Conservation (phyloP, 2,113 vertebrate species). For the Castor canadensis region DNA sequence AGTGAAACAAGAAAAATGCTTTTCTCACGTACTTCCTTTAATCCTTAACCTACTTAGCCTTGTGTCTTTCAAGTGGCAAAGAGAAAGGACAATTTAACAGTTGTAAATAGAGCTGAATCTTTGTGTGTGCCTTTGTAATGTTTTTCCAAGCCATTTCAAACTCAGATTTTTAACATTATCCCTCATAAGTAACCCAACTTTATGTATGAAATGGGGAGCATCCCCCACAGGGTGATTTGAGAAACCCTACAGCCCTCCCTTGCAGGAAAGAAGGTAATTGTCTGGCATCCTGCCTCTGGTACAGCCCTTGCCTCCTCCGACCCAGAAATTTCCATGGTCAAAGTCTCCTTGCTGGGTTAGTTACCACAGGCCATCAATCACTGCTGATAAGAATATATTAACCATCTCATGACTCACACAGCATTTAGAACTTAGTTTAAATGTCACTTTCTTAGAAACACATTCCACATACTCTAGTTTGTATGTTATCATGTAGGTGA, state of each 20-base stretch:
- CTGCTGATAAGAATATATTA: neutral
- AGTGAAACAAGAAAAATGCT: constrained; percentile 67
- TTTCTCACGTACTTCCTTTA: constrained; percentile 57
- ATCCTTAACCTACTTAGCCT: constrained; percentile 63
- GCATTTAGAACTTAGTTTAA: constrained; percentile 24
- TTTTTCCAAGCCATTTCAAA: constrained; percentile 26
- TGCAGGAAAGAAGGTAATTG: neutral
- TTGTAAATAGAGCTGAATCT: neutral
- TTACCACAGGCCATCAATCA: neutral
- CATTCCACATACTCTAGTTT: neutral
- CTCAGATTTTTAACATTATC: neutral
- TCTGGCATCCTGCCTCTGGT: neutral
- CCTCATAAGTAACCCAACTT: neutral
- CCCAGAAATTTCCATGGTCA: neutral
- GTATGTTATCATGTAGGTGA: neutral
- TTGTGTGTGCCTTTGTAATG: neutral
- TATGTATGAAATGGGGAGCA: neutral
- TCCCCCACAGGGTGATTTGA: neutral
- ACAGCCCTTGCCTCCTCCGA: neutral
- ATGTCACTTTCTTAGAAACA: constrained; percentile 17
- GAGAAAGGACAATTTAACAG: neutral
- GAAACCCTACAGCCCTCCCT: neutral
- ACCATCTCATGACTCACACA: neutral
- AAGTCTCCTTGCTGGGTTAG: neutral
- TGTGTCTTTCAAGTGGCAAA: constrained; percentile 52